Base-by-base conservation (phyloP, 1,140 invertebrate species). In the Drosophila ohnishii region DNA sequence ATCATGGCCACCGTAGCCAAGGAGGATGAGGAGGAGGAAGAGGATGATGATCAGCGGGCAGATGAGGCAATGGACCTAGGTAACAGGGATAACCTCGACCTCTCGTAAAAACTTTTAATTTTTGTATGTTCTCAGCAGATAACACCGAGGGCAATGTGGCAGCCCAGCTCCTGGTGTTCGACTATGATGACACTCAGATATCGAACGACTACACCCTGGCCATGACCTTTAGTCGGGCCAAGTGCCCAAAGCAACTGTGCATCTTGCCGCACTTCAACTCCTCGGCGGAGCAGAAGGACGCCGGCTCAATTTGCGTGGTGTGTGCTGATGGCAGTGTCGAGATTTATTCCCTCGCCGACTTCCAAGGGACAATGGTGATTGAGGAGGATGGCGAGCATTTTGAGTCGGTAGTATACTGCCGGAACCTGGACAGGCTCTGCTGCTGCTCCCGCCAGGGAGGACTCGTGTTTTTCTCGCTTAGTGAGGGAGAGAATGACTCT, bases 361-460 rank as follows among this genome's bases (percentile, higher is more conserved):
- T 96, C 53, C 94, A 94, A 74, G 93, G 93, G 9, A 90, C 95
- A 8, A 94, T 94, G 5, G 93, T 94, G 58, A 94, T 95, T 11
- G 93, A 93, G 77, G 92, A 95, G 35, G 94, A 95, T 1, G 93
- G 93, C n/a, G 93, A 94, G 35, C 94, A 94, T 78, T 96, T 96
- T 80, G 94, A 95, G 13, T 95, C 96, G 1, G 95, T 95, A 16
- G 94, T 94, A 5, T 97, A 96, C 91, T 97, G 96, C 84, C 95
- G 94, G 19, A 96, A 95, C 92, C 94, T 97, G 48, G 97, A 98
- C 82, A 93, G 96, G 57, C 92, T 98, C 19, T 98, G 97, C 91
- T 95, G 95, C 7, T 96, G 95, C 60, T 97, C 96, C 1, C 94
- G 93, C 58, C 93, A 94, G 61, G 97, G 97, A 3, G 94, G 95